Conservation (phyloP, 1,140 invertebrate species). For the Magallana gigas region DNA sequence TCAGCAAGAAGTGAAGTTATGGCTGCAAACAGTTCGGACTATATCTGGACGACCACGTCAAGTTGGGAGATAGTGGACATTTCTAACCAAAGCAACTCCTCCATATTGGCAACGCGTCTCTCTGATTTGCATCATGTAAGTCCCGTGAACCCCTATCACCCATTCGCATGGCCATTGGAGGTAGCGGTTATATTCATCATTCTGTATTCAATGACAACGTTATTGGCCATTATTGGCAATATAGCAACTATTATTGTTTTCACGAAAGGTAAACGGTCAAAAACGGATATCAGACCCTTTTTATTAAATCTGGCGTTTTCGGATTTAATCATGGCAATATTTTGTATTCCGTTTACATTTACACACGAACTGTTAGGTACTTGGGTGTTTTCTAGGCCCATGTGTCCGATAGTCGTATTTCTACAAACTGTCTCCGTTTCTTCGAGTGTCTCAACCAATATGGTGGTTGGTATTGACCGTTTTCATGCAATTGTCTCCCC, state of each 20-base stretch:
- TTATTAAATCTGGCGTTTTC: constrained; percentile 87
- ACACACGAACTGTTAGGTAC: constrained; percentile 69
- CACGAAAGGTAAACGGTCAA: constrained; percentile 68
- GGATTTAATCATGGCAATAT: constrained; percentile 78
- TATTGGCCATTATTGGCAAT: constrained; percentile 74
- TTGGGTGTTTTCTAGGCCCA: constrained; percentile 76
- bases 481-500: constrained; percentile 75
- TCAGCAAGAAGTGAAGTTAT: neutral
- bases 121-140: neutral
- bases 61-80: neutral
- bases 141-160: neutral
- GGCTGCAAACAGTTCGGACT: neutral
- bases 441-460: constrained; percentile 77
- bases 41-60: neutral
- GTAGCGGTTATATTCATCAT: constrained; percentile 63
- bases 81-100: neutral
- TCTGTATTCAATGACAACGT: constrained; percentile 72
- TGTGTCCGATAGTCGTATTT: constrained; percentile 77
- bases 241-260: constrained; percentile 75
- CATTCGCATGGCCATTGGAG: constrained; percentile 37
- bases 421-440: constrained; percentile 75
- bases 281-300: constrained; percentile 81
- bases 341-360: constrained; percentile 79
- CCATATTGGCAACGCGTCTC: neutral
- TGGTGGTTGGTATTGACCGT: constrained; percentile 77